These are phyloP conservation scores for Physella acuta DNA, from an alignment of 1,140 invertebrate genomes.

Conservation along the genomic window DNA sequence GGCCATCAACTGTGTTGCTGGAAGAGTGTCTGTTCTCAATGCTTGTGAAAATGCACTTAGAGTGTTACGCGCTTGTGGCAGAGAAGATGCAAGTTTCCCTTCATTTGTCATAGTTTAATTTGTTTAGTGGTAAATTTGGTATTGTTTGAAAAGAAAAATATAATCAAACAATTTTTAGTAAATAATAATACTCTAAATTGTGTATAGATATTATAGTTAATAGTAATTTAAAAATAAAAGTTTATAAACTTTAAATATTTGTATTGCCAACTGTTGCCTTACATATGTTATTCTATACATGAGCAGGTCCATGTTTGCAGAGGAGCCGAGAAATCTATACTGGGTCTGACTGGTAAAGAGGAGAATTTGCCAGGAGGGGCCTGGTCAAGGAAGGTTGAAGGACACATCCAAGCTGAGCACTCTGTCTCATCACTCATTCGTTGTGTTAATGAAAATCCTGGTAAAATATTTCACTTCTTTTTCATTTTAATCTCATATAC, in stretches of 20 bases:
- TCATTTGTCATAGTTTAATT: no score
- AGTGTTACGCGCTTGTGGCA: constrained; percentile 38
- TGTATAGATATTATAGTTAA: no score
- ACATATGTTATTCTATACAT: not conserved
- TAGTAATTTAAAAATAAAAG: no score
- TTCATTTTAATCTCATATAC: not conserved
- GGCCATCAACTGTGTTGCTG: constrained; percentile 50
- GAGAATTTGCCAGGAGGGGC: constrained; percentile 69
- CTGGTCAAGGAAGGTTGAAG: constrained; percentile 43
- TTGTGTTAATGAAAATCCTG: constrained; percentile 37
- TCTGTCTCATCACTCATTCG: constrained; percentile 34
- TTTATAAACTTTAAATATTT: no score
- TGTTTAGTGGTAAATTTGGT: no score
- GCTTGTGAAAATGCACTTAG: constrained; percentile 45
- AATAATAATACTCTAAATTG: no score
- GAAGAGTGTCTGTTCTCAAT: constrained; percentile 38
- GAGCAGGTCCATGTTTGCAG: constrained; percentile 69
- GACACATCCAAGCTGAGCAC: constrained; percentile 36
- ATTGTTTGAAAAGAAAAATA: no score
- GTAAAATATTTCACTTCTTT: constrained; percentile 23
- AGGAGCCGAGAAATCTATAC: constrained; percentile 64
- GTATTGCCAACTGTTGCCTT: not conserved
- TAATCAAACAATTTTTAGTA: no score
- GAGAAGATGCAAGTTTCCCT: constrained; percentile 46
- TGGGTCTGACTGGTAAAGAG: constrained; percentile 56